Evolutionary conservation across 2,797 vertebrate species (phyloP).

Genomic region (Clangula hyemalis): DNA sequence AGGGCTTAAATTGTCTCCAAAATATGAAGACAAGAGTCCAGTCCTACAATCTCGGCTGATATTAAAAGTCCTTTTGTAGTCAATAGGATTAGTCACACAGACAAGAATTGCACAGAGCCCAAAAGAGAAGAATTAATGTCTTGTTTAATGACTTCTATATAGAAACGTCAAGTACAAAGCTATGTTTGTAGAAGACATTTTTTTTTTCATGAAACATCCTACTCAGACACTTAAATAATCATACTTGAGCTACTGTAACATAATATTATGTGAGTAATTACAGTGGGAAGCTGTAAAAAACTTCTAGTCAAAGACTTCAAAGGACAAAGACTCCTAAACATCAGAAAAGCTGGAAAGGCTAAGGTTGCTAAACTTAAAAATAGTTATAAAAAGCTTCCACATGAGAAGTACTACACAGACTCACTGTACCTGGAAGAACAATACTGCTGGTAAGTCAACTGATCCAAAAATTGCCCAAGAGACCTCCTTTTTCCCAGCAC

Average conservation of each 20-base stretch:
- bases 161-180: slow-evolving; percentile 21
- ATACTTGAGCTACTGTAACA: background rate
- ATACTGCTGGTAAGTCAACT: background rate
- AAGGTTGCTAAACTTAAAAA: background rate
- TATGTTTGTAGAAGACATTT: background rate
- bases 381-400: background rate
- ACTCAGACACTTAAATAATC: background rate
- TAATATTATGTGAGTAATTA: background rate
- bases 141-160: background rate
- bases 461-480: background rate
- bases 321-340: background rate
- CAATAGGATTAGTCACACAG: background rate
- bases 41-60: background rate
- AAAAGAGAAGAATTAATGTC: background rate
- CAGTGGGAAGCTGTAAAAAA: background rate
- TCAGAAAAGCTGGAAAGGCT: background rate
- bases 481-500: background rate
- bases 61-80: background rate
- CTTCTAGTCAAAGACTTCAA: background rate
- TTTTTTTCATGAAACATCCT: slow-evolving; percentile 1
- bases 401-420: background rate
- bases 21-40: background rate
- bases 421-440: background rate
- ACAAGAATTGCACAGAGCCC: background rate
- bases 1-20: background rate